Percentiles rank a stretch among this genome's conserved stretches.
phyloP scores from a whole-genome alignment of 1,140 invertebrate species.

The Drosophila equinoxialis region DNA sequence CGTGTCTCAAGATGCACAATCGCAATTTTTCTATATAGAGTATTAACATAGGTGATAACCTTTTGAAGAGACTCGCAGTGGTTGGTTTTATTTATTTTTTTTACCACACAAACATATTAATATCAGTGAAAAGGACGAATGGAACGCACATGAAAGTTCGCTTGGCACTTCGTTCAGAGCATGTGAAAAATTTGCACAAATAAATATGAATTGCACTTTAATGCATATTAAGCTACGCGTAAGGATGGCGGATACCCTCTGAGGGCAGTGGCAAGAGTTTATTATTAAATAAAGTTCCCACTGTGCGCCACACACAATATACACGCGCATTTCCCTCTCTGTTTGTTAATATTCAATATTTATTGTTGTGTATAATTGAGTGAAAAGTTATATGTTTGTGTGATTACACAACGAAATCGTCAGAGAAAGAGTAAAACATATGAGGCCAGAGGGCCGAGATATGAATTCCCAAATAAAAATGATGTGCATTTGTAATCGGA shows the following conservation, averaged over 20 bases:
- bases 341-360: slow-evolving; percentile 75
- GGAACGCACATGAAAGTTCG: slow-evolving; percentile 25
- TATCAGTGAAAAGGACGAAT: slow-evolving; percentile 33
- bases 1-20: not conserved
- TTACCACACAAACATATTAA: slow-evolving; percentile 28
- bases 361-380: slow-evolving; percentile 81
- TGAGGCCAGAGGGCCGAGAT: not conserved
- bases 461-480: slow-evolving; percentile 74
- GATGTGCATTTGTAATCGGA: slow-evolving; percentile 74
- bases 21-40: not conserved
- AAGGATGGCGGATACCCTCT: slow-evolving; percentile 27
- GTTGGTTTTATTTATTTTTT: not conserved
- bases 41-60: slow-evolving; percentile 5
- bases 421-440: no score
- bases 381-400: slow-evolving; percentile 77
- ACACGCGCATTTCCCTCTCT: not conserved
- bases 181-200: slow-evolving; percentile 80
- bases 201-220: slow-evolving; percentile 81
- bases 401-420: slow-evolving; percentile 49
- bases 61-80: not conserved
- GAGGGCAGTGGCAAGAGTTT: slow-evolving; percentile 47
- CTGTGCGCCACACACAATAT: slow-evolving; percentile 45
- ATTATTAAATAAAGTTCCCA: slow-evolving; percentile 78
- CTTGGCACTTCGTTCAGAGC: slow-evolving; percentile 37
- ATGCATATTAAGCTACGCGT: slow-evolving; percentile 69